These are phyloP conservation scores for Fragum fragum DNA, from an alignment of 2,888 invertebrate genomes.

Conservation along the genomic window DNA sequence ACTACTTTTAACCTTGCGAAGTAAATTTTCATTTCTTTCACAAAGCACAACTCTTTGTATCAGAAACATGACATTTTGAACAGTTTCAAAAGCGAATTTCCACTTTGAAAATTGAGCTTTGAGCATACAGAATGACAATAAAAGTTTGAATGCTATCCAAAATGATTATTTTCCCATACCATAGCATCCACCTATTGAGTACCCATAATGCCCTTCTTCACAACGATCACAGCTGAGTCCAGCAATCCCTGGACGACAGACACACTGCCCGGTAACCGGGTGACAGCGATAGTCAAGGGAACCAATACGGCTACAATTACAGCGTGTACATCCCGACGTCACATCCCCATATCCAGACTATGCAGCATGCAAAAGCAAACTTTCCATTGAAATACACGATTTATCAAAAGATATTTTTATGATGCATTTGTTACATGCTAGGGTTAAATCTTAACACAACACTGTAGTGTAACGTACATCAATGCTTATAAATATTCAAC, in stretches of 20 bases:
- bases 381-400: neutral
- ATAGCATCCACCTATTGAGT: conserved; percentile 80
- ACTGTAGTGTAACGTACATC: too few relatives aligned
- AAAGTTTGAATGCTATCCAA: too few relatives aligned
- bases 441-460: too few relatives aligned
- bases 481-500: too few relatives aligned
- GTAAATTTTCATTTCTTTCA: too few relatives aligned
- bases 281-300: conserved; percentile 88
- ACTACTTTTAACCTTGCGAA: too few relatives aligned
- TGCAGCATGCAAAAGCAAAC: conserved; percentile 47
- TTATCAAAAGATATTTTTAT: too few relatives aligned
- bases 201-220: conserved; percentile 89
- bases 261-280: conserved; percentile 92
- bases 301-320: conserved; percentile 93
- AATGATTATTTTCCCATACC: conserved; percentile 66
- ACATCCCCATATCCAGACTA: conserved; percentile 92
- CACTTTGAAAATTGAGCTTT: too few relatives aligned
- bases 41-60: too few relatives aligned
- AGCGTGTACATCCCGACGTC: conserved; percentile 91
- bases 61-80: too few relatives aligned
- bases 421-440: too few relatives aligned
- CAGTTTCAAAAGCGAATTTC: neutral
- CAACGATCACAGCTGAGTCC: conserved; percentile 95
- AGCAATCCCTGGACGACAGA: conserved; percentile 91
- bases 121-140: too few relatives aligned